phyloP scores from a whole-genome alignment of 2,113 vertebrate species.

The Gallinago media region DNA sequence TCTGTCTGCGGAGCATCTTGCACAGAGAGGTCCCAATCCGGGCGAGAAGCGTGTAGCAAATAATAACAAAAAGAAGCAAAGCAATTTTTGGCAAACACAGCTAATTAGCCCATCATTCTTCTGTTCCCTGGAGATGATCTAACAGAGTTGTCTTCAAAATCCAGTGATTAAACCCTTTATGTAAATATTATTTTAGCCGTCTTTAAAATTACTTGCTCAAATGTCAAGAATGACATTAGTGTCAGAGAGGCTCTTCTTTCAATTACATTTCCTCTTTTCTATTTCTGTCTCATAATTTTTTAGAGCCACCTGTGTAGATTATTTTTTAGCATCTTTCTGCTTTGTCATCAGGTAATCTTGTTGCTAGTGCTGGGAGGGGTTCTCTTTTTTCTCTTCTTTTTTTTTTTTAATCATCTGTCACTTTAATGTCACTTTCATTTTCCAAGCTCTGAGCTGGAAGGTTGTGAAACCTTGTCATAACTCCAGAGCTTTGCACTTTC shows the following conservation, averaged over 20 bases:
- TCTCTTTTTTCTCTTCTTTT: not conserved
- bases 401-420: not conserved
- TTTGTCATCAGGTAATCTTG: not conserved
- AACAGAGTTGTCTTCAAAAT: slow-evolving; percentile 18
- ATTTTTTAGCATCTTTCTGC: not conserved
- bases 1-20: not conserved
- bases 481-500: not conserved
- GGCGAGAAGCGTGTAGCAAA: not conserved
- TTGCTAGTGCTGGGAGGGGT: not conserved
- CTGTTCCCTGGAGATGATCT: slow-evolving; percentile 8
- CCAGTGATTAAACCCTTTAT: slow-evolving; percentile 27
- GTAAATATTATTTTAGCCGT: slow-evolving; percentile 49
- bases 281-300: not conserved
- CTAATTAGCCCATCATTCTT: slow-evolving; percentile 22
- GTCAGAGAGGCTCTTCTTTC: slow-evolving; percentile 6
- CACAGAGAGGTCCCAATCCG: not conserved
- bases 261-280: not conserved
- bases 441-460: not conserved
- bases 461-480: not conserved
- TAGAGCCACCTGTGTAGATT: not conserved
- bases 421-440: not conserved
- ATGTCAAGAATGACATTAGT: slow-evolving; percentile 41
- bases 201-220: slow-evolving; percentile 44
- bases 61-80: slow-evolving; percentile 17
- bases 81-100: not conserved